These are phyloP conservation scores for Dysmachus trigonus DNA, from an alignment of 2,888 invertebrate genomes.

Conservation along the genomic window DNA sequence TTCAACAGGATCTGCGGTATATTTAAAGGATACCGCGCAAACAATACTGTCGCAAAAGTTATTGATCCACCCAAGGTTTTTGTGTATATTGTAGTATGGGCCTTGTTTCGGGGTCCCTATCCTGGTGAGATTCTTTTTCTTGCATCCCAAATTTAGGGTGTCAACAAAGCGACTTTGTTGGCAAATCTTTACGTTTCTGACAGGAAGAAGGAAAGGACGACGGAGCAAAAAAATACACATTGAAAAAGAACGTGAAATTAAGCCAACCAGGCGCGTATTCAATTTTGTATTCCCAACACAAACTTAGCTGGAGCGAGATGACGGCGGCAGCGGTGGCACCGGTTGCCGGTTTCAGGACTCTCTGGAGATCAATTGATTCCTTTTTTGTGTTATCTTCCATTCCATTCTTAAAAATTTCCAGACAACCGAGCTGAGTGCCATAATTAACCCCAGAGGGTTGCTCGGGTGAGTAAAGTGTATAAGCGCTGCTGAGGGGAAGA, in stretches of 20 bases:
- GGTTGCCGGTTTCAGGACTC: constrained; percentile 1
- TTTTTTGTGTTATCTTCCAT: neutral
- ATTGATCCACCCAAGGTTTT: constrained; percentile 10
- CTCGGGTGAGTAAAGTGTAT: neutral
- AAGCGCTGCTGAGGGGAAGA: neutral
- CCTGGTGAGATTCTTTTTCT: neutral
- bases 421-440: constrained; percentile 41
- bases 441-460: constrained; percentile 41
- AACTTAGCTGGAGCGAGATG: neutral
- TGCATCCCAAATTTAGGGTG: neutral
- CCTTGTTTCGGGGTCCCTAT: neutral
- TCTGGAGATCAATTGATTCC: constrained; percentile 38
- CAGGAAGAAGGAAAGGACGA: neutral
- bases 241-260: neutral
- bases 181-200: constrained; percentile 31
- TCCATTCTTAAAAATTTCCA: constrained; percentile 35
- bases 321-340: neutral
- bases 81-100: too few relatives aligned
- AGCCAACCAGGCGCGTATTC: constrained; percentile 13
- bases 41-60: constrained; percentile 23
- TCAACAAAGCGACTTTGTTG: constrained; percentile 28
- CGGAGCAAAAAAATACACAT: neutral
- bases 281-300: neutral
- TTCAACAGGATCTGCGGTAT: constrained; percentile 57
- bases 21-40: constrained; percentile 55